Evolutionary conservation across 2,113 vertebrate genomes (phyloP).

Genomic region (Colaptes auratus): DNA sequence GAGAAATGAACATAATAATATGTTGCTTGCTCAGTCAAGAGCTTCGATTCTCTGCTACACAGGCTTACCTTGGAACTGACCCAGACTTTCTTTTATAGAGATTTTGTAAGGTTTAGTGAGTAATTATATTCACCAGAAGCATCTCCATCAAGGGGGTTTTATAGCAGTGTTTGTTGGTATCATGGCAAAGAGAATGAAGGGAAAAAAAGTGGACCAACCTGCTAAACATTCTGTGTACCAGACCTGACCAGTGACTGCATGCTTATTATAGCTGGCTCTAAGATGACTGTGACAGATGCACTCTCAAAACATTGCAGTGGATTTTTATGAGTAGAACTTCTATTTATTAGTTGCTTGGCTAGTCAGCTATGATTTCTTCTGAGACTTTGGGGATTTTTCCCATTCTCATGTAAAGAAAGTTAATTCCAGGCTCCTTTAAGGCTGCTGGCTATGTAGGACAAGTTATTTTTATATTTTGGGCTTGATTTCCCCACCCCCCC

Average conservation of each 20-base stretch:
- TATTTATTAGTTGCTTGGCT: background rate
- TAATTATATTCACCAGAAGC: background rate
- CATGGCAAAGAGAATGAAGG: background rate
- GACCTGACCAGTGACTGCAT: background rate
- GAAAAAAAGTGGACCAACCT: background rate
- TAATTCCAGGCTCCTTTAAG: conserved; percentile 9
- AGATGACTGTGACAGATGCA: background rate
- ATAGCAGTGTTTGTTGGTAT: background rate
- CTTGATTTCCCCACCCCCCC: background rate
- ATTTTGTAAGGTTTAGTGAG: background rate
- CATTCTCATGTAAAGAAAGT: background rate
- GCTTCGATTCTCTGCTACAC: background rate
- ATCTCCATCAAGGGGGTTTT: background rate
- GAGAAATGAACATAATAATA: background rate
- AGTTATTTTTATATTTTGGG: conserved; percentile 48
- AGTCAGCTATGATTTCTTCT: background rate
- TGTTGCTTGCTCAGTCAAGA: background rate
- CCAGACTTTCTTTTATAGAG: background rate
- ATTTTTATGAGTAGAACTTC: background rate
- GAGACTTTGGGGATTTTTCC: background rate
- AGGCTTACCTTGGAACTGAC: background rate
- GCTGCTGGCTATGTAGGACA: conserved; percentile 47
- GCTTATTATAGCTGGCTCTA: background rate
- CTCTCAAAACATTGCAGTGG: background rate
- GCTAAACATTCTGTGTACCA: background rate